phyloP scores from a whole-genome alignment of 2,888 invertebrate genomes.

The Plebejus melissa region DNA sequence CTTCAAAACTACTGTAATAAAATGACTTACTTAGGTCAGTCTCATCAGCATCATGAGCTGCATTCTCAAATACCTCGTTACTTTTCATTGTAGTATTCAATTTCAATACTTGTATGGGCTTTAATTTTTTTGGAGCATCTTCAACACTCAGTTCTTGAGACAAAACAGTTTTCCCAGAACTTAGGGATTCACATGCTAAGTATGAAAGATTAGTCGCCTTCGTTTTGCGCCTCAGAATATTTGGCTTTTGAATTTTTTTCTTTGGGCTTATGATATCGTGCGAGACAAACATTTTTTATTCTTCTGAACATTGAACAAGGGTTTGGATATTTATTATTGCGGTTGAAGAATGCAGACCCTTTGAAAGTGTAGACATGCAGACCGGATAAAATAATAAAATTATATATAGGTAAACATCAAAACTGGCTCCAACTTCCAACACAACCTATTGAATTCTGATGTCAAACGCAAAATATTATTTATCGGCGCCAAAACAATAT shows the following conservation, averaged over 20 bases:
- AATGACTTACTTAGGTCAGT: conserved; percentile 16
- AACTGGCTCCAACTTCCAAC: background rate
- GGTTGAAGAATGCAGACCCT: background rate
- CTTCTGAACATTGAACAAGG: conserved; percentile 1
- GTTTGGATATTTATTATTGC: background rate
- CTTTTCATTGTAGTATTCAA: conserved; percentile 25
- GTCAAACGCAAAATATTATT: conserved; percentile 5
- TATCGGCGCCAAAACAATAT: background rate
- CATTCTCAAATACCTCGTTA: background rate
- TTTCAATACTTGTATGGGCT: conserved; percentile 26
- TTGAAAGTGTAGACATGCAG: background rate
- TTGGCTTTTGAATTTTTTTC: conserved; percentile 65
- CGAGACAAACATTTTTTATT: conserved; percentile 56
- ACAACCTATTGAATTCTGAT: conserved; percentile 1
- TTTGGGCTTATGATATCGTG: conserved; percentile 52
- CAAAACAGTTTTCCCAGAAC: background rate
- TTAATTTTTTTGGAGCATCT: conserved; percentile 1
- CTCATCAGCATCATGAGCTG: conserved; percentile 1
- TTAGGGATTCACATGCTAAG: background rate
- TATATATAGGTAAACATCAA: background rate
- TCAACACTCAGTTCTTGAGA: background rate
- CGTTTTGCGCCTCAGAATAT: conserved; percentile 61
- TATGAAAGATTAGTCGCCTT: conserved; percentile 40
- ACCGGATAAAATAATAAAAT: background rate
- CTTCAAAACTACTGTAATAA: background rate